phyloP scores from a whole-genome alignment of 2,113 vertebrate genomes.

The Nycticebus coucang region DNA sequence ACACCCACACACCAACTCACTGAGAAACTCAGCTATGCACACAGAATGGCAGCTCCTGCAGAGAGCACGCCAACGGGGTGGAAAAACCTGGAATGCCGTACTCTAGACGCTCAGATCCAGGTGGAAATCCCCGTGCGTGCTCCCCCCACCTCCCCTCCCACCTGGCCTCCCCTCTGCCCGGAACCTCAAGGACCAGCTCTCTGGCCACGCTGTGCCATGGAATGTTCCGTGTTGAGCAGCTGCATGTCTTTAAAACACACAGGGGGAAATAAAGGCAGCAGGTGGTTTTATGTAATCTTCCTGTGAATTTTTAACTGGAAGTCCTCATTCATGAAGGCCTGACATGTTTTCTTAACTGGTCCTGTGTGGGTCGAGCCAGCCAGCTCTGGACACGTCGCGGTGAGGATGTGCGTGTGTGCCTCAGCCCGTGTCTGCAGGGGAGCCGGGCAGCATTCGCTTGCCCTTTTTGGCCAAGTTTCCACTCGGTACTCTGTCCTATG shows the following conservation, averaged over 20 bases:
- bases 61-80: not conserved
- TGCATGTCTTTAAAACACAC: conserved; percentile 83
- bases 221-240: conserved; percentile 79
- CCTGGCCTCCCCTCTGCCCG: conserved; percentile 6
- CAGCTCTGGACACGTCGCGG: conserved; percentile 28
- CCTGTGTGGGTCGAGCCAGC: conserved; percentile 65
- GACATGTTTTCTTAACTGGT: conserved; percentile 77
- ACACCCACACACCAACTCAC: conserved; percentile 44
- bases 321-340: conserved; percentile 80
- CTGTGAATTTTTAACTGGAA: conserved; percentile 82
- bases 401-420: conserved; percentile 36
- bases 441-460: not conserved
- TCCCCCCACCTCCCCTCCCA: not conserved
- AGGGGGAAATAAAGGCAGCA: conserved; percentile 81
- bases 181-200: conserved; percentile 64
- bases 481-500: not conserved
- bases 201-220: conserved; percentile 69
- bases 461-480: not conserved
- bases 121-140: not conserved
- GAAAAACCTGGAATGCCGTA: not conserved
- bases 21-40: not conserved
- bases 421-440: not conserved
- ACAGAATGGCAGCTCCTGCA: not conserved
- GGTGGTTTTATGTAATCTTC: conserved; percentile 85
- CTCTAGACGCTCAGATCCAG: not conserved